Conservation (phyloP, 2,113 vertebrate species). For the Poecilia latipinna region DNA sequence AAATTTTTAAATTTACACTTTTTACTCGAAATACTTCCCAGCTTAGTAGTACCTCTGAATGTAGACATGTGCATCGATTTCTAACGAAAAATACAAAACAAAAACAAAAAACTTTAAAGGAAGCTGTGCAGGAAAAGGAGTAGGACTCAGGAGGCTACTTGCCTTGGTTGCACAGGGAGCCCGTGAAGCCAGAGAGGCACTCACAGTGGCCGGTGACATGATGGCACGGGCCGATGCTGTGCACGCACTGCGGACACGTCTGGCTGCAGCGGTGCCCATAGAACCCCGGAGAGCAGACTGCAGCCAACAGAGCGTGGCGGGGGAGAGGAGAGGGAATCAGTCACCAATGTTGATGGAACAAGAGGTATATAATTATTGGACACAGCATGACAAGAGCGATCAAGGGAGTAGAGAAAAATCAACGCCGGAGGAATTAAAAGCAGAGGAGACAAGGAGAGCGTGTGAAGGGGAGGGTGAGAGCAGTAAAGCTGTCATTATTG, state of each 20-base stretch:
- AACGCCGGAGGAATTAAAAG: conserved; percentile 43
- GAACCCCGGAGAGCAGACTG: conserved; percentile 94
- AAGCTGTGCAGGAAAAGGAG: conserved; percentile 18
- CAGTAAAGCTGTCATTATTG: conserved; percentile 52
- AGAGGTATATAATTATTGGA: conserved; percentile 55
- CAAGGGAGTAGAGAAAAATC: conserved; percentile 49
- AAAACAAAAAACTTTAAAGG: conserved; percentile 18
- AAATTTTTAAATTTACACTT: background rate
- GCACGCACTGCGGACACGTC: conserved; percentile 92
- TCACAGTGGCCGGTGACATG: conserved; percentile 92
- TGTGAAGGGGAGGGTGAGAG: conserved; percentile 35
- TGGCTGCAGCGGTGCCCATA: conserved; percentile 93
- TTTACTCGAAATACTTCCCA: background rate
- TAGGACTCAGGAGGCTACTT: conserved; percentile 63
- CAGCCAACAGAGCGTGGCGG: conserved; percentile 28
- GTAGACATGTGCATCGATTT: background rate
- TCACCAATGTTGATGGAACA: conserved; percentile 41
- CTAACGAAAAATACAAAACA: background rate
- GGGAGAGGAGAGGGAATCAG: conserved; percentile 32
- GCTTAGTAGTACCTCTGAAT: background rate
- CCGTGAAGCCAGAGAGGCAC: conserved; percentile 92
- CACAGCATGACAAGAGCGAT: conserved; percentile 47
- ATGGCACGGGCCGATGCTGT: conserved; percentile 92
- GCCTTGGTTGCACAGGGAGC: conserved; percentile 96
- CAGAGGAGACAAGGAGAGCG: conserved; percentile 35